Conservation (phyloP, 1,140 invertebrate species). For the Panulirus ornatus region DNA sequence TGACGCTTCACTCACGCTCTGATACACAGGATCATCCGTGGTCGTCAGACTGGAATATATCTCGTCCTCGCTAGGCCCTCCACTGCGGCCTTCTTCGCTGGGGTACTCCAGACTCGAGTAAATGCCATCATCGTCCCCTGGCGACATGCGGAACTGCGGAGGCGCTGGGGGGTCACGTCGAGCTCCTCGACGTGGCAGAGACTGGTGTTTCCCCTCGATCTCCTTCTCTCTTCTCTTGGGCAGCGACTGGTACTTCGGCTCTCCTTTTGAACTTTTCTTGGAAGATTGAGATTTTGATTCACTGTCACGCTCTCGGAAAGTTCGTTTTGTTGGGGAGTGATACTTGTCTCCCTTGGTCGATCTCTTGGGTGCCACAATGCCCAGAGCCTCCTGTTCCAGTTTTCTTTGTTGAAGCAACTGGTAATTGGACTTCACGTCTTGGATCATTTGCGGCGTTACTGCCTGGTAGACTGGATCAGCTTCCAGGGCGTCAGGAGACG, state of each 20-base stretch:
- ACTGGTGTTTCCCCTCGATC: constrained; percentile 62
- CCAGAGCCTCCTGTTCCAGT: constrained; percentile 51
- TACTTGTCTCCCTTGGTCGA: constrained; percentile 53
- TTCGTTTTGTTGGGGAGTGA: constrained; percentile 60
- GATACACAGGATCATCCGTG: constrained; percentile 72
- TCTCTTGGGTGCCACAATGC: constrained; percentile 20
- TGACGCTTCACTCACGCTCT: constrained; percentile 67
- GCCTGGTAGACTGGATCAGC: constrained; percentile 61
- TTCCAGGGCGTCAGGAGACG: constrained; percentile 51
- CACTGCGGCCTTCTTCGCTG: constrained; percentile 51
- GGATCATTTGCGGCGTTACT: constrained; percentile 62
- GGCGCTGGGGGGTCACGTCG: constrained; percentile 59
- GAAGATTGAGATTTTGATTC: constrained; percentile 43
- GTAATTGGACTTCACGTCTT: constrained; percentile 64
- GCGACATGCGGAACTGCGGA: constrained; percentile 56
- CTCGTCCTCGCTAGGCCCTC: constrained; percentile 52
- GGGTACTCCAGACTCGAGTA: constrained; percentile 71
- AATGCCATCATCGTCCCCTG: constrained; percentile 71
- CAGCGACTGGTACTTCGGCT: constrained; percentile 58
- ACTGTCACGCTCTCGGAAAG: constrained; percentile 53
- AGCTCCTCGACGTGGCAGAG: constrained; percentile 51
- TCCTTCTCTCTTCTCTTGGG: constrained; percentile 69
- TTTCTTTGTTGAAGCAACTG: constrained; percentile 55
- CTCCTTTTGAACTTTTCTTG: constrained; percentile 49
- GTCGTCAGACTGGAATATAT: constrained; percentile 67